Conservation (phyloP, 2,888 invertebrate species). For the Stenchaetothrips biformis region DNA sequence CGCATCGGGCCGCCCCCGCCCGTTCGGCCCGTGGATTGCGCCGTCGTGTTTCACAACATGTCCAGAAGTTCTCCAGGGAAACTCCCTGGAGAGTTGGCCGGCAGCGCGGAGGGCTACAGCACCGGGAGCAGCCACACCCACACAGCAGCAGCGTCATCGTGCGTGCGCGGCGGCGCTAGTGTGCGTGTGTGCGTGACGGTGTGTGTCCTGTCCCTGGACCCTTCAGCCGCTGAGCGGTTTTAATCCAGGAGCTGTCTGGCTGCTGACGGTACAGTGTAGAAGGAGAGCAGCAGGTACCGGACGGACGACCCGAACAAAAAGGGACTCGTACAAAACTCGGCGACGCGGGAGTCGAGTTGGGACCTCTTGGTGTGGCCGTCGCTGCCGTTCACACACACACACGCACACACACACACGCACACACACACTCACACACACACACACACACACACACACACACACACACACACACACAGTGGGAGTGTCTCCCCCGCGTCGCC, state of each 20-base stretch:
- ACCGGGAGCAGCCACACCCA: not conserved
- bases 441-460: too few relatives aligned
- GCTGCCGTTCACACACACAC: not conserved
- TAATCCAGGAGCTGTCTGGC: not conserved
- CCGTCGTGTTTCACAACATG: conserved; percentile 20
- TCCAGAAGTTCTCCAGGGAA: conserved; percentile 22
- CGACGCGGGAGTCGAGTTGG: too few relatives aligned
- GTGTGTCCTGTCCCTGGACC: not conserved
- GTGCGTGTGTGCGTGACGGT: too few relatives aligned
- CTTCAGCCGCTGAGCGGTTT: not conserved
- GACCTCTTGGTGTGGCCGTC: too few relatives aligned
- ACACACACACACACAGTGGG: too few relatives aligned
- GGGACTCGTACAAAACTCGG: not conserved
- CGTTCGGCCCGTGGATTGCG: conserved; percentile 1
- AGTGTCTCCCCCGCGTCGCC: not conserved
- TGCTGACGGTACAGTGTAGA: too few relatives aligned
- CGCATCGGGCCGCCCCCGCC: not conserved
- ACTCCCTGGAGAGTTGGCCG: conserved; percentile 20
- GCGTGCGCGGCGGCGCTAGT: too few relatives aligned
- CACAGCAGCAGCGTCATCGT: too few relatives aligned
- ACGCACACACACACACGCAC: too few relatives aligned
- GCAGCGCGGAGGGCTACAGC: not conserved
- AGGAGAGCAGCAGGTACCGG: too few relatives aligned
- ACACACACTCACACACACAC: too few relatives aligned
- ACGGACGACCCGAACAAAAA: not conserved